Evolutionary conservation across 2,113 vertebrate genomes (phyloP), one percentile per base, ranked within the genome.

Genomic region (Siniperca knerii): DNA sequence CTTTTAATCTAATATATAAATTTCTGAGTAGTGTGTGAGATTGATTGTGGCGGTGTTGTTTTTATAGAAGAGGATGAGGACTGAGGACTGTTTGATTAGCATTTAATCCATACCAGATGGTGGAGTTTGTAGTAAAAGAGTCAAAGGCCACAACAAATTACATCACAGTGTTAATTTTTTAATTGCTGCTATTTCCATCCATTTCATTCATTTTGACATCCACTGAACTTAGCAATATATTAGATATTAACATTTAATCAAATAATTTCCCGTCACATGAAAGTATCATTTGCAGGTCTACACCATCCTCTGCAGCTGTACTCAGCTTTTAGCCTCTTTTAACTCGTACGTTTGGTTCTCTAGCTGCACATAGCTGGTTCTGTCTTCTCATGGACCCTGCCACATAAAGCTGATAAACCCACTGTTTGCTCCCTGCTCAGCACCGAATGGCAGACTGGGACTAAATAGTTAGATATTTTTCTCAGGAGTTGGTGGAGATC

Each of bases 41-140:
- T 50, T 18, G 48, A 6, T 44, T 10, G 44, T 12, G 10, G 44
- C 18, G 16, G 15, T 52, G 48, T 52, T 52, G 15, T 20, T 18
- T 52, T 52, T 52, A 18, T 18, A 18, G 15, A 18, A 52, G 48
- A 52, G 25, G 25, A 25, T 25, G 25, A 25, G 25, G 25, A 25
- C 25, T 44, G 44, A 25, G 35, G 23, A 25, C 10, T 54, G 37
- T 57, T 46, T 82, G 29, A 75, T 74, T 18, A 58, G 62, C 3
- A 6, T 67, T 67, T 48, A 75, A 82, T 75, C 52, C 62, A 8
- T 21, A 25, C 21, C 64, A 82, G 80, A 60, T 48, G 54, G 72
- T 33, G 15, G 52, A 37, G 29, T 29, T 67, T 67, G 70, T 35
- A 12, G 40, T 3, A 13, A 37, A 73, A 29, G n/a, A 60, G 3